Conservation (phyloP, 1,140 invertebrate genomes). For the Pachypeltis micranthus region DNA sequence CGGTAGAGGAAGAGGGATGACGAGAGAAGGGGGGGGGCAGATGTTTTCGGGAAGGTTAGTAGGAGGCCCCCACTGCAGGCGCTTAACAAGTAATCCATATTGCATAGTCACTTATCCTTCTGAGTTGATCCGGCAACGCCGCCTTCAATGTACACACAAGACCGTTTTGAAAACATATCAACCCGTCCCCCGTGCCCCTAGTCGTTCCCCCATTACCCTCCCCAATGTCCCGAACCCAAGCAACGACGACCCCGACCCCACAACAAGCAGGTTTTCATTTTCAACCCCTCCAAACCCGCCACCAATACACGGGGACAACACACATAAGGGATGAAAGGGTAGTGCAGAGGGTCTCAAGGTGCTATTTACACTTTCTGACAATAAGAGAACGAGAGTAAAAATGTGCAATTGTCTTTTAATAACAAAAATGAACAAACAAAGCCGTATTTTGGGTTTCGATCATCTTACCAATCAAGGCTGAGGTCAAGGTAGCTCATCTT, state of each 20-base stretch:
- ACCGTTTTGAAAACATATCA: slow-evolving; percentile 20
- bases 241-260: background rate
- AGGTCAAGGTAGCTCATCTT: slow-evolving; percentile 24
- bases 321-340: slow-evolving; percentile 11
- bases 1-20: background rate
- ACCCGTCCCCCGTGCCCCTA: slow-evolving; percentile 1
- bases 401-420: background rate
- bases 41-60: slow-evolving; percentile 11
- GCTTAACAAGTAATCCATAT: slow-evolving; percentile 20
- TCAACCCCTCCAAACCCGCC: background rate
- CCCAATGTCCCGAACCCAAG: no score
- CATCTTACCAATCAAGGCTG: slow-evolving; percentile 23
- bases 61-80: slow-evolving; percentile 11
- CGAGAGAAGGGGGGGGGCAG: background rate
- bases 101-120: slow-evolving; percentile 17
- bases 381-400: background rate
- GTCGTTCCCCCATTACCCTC: background rate
- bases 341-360: slow-evolving; percentile 11
- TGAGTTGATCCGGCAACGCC: slow-evolving; percentile 3
- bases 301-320: slow-evolving; percentile 7
- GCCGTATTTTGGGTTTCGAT: slow-evolving; percentile 9
- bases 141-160: slow-evolving; percentile 18
- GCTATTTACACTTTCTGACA: slow-evolving; percentile 15
- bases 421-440: slow-evolving; percentile 4
- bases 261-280: background rate